phyloP scores from a whole-genome alignment of 1,140 invertebrate genomes.

The Drosophila lacteicornis region DNA sequence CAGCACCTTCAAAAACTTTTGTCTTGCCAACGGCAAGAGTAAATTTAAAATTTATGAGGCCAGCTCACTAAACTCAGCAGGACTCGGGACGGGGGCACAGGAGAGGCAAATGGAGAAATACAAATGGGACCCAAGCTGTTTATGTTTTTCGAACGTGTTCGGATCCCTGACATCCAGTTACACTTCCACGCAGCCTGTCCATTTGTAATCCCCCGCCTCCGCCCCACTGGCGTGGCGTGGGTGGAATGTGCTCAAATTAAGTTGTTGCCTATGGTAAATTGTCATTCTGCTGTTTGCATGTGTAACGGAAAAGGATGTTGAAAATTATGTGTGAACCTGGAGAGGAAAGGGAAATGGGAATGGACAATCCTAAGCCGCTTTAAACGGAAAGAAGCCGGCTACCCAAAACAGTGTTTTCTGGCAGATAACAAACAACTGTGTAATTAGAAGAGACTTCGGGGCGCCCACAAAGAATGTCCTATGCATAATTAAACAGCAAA shows the following conservation, averaged over 20 bases:
- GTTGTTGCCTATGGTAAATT: constrained; percentile 72
- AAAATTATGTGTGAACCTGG: constrained; percentile 45
- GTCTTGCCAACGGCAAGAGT: constrained; percentile 7
- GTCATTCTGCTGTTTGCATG: constrained; percentile 51
- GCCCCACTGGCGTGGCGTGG: constrained; percentile 7
- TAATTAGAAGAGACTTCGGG: constrained; percentile 63
- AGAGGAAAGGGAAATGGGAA: constrained; percentile 1
- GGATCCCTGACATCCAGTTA: constrained; percentile 43
- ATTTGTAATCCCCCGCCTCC: constrained; percentile 38
- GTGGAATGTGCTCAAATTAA: constrained; percentile 65
- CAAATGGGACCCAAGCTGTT: constrained; percentile 66
- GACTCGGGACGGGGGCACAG: background rate
- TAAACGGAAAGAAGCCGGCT: constrained; percentile 35
- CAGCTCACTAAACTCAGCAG: constrained; percentile 50
- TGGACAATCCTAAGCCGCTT: constrained; percentile 49
- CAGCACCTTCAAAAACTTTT: background rate
- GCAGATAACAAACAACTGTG: constrained; percentile 71
- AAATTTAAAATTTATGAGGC: constrained; percentile 72
- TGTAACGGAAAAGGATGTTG: constrained; percentile 21
- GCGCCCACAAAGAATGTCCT: constrained; percentile 53
- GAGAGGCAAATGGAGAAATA: constrained; percentile 18
- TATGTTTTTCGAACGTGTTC: constrained; percentile 76
- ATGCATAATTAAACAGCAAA: constrained; percentile 78
- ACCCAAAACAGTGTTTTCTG: constrained; percentile 30
- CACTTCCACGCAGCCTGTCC: constrained; percentile 55